Base-by-base conservation (phyloP, 1,140 invertebrate species). In the Drosophila auraria region DNA sequence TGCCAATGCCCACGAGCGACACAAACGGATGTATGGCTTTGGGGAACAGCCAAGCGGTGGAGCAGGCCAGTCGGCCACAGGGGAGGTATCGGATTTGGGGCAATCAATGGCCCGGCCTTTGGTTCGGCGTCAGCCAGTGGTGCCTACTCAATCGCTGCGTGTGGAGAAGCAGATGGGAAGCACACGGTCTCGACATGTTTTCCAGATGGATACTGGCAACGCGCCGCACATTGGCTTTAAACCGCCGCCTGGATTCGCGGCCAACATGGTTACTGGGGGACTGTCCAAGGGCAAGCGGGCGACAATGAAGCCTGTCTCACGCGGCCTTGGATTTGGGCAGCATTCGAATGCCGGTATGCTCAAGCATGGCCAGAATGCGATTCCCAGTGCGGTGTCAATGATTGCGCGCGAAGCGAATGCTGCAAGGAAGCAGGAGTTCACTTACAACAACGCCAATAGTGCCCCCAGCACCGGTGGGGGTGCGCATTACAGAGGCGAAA, bases 201-300 rank as follows among this genome's bases (percentile, higher is more conserved):
- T 89, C 50, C 66, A 73, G 36, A 42, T 87, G 78, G 84, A 83
- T 27, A 69, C 44, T 0, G 64, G 47, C 9, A 89, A 89, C 42
- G 53, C 53, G 8, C 86, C 84, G 0, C 54, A 47, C n/a, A 69
- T 89, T 1, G 84, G 86, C 1, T 89, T 84, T 23, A 68, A 61
- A 0, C 45, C 47, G 0, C 33, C 51, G 9, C 50, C 68, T 0
- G 20, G 17, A 17, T 30, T 56, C 8, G 8, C 17, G 6, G 11
- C 68, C 23, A 36, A 12, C 15, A 53, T 27, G 15, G 40, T 42
- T 9, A 57, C 42, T 0, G 62, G 45, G 0, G 42, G 51, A 0
- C n/a, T 53, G 15, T 36, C 53, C 8, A 66, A 77, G 14, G 38
- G 20, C 2, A 25, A 27, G 11, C 61, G 65, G 0, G 30, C 40